These are phyloP conservation scores for Himalopsyche anomala DNA, from an alignment of 2,888 invertebrate genomes.

Conservation along the genomic window DNA sequence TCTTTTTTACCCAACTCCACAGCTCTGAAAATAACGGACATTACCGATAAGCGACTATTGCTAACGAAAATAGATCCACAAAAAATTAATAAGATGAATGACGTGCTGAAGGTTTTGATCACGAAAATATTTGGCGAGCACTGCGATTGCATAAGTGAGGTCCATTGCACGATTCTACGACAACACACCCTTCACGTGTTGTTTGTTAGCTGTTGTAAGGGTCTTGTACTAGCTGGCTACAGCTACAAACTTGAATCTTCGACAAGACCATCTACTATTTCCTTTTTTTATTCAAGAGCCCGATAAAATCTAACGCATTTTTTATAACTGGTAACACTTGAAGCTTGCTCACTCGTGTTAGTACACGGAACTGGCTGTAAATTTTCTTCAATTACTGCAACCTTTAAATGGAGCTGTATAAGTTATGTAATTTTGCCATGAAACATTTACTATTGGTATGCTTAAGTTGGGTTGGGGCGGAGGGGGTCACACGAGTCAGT, in stretches of 20 bases:
- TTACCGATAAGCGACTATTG: no score
- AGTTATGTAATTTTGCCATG: no score
- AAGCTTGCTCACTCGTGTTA: constrained; percentile 7
- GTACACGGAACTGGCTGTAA: background rate
- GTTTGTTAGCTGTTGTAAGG: constrained; percentile 4
- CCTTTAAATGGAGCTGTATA: no score
- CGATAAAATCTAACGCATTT: constrained; percentile 24
- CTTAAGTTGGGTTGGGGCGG: no score
- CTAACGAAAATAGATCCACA: no score
- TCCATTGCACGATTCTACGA: constrained; percentile 26
- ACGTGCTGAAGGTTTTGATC: background rate
- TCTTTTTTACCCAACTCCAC: no score
- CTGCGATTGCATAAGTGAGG: constrained; percentile 3
- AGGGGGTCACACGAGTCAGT: no score
- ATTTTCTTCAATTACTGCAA: no score
- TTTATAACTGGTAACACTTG: constrained; percentile 5
- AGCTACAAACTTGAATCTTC: constrained; percentile 27
- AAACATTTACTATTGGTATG: no score
- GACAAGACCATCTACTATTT: background rate
- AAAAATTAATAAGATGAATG: no score
- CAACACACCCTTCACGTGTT: constrained; percentile 1
- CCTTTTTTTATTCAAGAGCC: background rate
- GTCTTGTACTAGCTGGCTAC: constrained; percentile 24
- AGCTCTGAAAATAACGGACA: no score
- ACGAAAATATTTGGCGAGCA: background rate